These are phyloP conservation scores for Dexiosoma caninum DNA, from an alignment of 2,888 invertebrate genomes.

Conservation along the genomic window DNA sequence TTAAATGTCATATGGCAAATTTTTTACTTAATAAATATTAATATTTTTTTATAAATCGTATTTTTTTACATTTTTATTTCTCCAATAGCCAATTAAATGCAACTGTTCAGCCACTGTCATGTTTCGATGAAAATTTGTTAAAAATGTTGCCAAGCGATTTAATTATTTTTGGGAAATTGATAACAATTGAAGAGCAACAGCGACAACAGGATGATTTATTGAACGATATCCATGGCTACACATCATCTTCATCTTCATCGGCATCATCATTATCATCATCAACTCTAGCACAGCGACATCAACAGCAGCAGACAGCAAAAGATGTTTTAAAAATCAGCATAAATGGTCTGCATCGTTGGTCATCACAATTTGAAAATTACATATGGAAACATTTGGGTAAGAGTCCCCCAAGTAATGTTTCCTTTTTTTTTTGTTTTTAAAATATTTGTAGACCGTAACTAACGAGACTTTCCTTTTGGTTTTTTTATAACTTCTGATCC, in stretches of 20 bases:
- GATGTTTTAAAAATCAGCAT: conserved; percentile 75
- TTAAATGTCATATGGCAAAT: no score
- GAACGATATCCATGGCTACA: conserved; percentile 33
- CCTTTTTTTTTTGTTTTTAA: no score
- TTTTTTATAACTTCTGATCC: no score
- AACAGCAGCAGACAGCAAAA: conserved; percentile 52
- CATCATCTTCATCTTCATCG: conserved; percentile 29
- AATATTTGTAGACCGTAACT: no score
- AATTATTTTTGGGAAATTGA: conserved; percentile 77
- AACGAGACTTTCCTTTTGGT: no score
- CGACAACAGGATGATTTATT: conserved; percentile 58
- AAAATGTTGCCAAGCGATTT: conserved; percentile 77
- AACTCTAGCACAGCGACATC: neutral
- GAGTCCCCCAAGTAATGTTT: no score
- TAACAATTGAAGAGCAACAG: conserved; percentile 68
- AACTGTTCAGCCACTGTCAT: conserved; percentile 74
- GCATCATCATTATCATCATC: neutral
- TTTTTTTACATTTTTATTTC: neutral
- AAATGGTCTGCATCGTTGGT: conserved; percentile 77
- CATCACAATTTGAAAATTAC: conserved; percentile 75
- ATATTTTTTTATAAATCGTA: neutral
- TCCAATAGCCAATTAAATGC: conserved; percentile 76
- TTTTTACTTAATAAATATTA: neutral
- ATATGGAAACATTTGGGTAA: conserved; percentile 78
- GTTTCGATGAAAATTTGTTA: conserved; percentile 76